Conservation (phyloP, 2,888 invertebrate genomes). For the Bellardia bayeri region DNA sequence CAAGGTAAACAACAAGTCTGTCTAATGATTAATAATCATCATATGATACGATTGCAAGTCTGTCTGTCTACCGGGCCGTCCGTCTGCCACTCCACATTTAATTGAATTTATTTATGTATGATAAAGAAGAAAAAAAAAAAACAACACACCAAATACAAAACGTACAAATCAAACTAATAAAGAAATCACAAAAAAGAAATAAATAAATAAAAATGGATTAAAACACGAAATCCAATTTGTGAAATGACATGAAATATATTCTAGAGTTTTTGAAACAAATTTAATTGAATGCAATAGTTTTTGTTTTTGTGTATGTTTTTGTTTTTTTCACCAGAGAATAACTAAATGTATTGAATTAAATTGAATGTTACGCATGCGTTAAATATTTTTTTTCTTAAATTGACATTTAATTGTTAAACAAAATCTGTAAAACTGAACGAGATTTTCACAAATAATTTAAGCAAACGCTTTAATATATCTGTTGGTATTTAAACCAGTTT, state of each 20-base stretch:
- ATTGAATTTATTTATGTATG: constrained; percentile 51
- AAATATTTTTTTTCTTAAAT: constrained; percentile 26
- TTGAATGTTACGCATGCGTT: constrained; percentile 58
- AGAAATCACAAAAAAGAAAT: not conserved
- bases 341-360: constrained; percentile 4
- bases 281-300: constrained; percentile 1
- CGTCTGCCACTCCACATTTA: constrained; percentile 39
- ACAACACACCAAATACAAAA: not conserved
- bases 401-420: not conserved
- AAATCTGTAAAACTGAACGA: not conserved
- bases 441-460: not conserved
- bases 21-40: constrained; percentile 38
- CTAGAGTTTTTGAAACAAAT: constrained; percentile 21
- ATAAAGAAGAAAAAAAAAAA: constrained; percentile 23
- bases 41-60: constrained; percentile 34
- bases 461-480: not conserved
- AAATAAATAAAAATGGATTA: constrained; percentile 3
- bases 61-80: not conserved
- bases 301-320: too few relatives aligned
- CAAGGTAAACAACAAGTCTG: constrained; percentile 56
- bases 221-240: constrained; percentile 61
- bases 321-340: constrained; percentile 7
- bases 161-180: constrained; percentile 34
- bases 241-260: constrained; percentile 51
- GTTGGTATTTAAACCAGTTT: constrained; percentile 1